These are phyloP conservation scores for Centropristis striata DNA, from an alignment of 2,113 vertebrate species.

Conservation along the genomic window DNA sequence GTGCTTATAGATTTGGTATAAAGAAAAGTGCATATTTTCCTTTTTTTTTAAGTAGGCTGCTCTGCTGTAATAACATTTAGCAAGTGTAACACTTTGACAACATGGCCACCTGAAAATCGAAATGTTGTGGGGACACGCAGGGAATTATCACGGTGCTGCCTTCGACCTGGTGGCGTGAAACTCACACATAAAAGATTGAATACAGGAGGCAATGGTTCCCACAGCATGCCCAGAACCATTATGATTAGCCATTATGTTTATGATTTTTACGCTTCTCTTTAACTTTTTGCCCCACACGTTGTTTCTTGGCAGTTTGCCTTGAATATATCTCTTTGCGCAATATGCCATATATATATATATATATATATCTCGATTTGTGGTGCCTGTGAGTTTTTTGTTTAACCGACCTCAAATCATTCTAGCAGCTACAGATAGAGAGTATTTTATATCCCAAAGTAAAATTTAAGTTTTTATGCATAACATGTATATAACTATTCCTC, in stretches of 20 bases:
- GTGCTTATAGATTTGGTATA: background rate
- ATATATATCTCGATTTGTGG: background rate
- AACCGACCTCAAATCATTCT: background rate
- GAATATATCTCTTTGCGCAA: background rate
- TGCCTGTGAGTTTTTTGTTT: background rate
- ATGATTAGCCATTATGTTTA: constrained; percentile 70
- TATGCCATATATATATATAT: background rate
- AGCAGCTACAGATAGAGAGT: background rate
- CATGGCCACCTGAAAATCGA: constrained; percentile 76
- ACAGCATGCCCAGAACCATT: constrained; percentile 57
- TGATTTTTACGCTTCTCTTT: constrained; percentile 72
- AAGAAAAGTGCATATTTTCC: background rate
- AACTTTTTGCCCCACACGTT: constrained; percentile 71
- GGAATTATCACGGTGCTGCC: constrained; percentile 86
- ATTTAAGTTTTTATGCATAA: background rate
- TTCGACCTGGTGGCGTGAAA: constrained; percentile 85
- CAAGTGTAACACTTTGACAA: constrained; percentile 37
- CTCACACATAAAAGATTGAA: constrained; percentile 76
- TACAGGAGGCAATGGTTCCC: constrained; percentile 52
- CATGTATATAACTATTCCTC: background rate
- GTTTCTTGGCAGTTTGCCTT: background rate
- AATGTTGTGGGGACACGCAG: constrained; percentile 75
- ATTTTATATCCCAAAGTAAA: background rate
- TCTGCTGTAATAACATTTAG: background rate
- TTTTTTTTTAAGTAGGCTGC: accelerated